Percentiles rank a stretch among this genome's conserved stretches.
Conservation (phyloP, 2,888 invertebrate species). For the Candidula unifasciata region DNA sequence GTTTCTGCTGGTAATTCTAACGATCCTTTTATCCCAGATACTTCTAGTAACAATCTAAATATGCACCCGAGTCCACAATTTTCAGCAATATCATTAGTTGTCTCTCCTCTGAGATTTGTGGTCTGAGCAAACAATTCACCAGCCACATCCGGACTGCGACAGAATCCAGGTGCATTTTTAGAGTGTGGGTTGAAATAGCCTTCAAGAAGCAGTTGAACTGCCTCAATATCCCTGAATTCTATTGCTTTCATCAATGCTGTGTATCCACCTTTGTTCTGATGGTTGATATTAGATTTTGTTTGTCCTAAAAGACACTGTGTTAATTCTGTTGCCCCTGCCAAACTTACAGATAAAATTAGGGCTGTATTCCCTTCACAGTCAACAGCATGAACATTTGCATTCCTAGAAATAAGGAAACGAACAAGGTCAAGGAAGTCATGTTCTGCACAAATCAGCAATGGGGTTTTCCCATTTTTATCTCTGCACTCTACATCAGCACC, state of each 20-base stretch:
- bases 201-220: not conserved
- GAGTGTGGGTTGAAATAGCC: not conserved
- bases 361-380: not conserved
- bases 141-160: too few relatives aligned
- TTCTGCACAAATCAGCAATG: not conserved
- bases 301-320: not conserved
- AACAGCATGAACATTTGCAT: not conserved
- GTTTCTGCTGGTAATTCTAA: not conserved
- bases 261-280: slow-evolving; percentile 11
- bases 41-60: not conserved
- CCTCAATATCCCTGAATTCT: not conserved
- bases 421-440: not conserved
- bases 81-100: not conserved
- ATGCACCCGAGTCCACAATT: not conserved
- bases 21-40: not conserved
- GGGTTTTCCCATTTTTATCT: not conserved
- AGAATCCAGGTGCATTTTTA: too few relatives aligned
- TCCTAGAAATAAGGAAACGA: not conserved
- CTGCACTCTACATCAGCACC: not conserved
- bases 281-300: not conserved
- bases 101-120: not conserved
- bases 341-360: not conserved
- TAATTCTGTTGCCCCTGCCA: not conserved
- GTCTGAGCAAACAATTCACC: not conserved
- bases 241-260: slow-evolving; percentile 29